phyloP scores from a whole-genome alignment of 2,888 invertebrate genomes.

The Celastrina argiolus region DNA sequence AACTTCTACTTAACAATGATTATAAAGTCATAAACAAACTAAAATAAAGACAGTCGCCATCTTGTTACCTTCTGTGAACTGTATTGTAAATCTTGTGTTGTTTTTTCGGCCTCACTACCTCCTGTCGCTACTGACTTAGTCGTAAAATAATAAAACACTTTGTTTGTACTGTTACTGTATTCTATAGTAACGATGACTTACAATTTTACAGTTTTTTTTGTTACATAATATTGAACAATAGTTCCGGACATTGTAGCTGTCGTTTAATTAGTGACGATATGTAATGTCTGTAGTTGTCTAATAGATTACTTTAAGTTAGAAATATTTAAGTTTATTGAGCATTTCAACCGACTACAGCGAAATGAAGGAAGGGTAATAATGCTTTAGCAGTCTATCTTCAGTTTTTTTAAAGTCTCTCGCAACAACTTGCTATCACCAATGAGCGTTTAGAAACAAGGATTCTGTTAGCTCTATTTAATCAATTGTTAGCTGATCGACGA shows the following conservation, averaged over 20 bases:
- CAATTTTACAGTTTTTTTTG: slow-evolving; percentile 22
- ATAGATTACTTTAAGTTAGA: too few species aligned
- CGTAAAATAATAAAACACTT: slow-evolving; percentile 71
- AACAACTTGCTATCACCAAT: too few species aligned
- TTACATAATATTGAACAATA: slow-evolving; percentile 16
- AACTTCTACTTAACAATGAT: neutral
- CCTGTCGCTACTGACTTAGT: slow-evolving; percentile 63
- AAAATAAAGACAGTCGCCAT: neutral
- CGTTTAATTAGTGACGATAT: slow-evolving; percentile 6
- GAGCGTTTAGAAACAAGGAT: too few species aligned
- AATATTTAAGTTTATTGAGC: too few species aligned
- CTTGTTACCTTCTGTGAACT: slow-evolving; percentile 26
- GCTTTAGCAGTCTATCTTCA: too few species aligned
- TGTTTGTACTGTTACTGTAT: slow-evolving; percentile 58
- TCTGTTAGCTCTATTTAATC: too few species aligned
- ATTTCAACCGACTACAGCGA: too few species aligned
- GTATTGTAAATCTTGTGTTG: slow-evolving; percentile 13
- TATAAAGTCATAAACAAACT: neutral
- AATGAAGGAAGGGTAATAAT: too few species aligned
- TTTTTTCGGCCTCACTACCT: slow-evolving; percentile 46
- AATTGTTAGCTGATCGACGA: too few species aligned
- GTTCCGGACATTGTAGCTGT: neutral
- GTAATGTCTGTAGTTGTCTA: neutral
- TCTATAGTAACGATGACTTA: slow-evolving; percentile 54
- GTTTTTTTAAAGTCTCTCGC: too few species aligned